phyloP scores from a whole-genome alignment of 2,797 vertebrate genomes.

The Emys orbicularis region DNA sequence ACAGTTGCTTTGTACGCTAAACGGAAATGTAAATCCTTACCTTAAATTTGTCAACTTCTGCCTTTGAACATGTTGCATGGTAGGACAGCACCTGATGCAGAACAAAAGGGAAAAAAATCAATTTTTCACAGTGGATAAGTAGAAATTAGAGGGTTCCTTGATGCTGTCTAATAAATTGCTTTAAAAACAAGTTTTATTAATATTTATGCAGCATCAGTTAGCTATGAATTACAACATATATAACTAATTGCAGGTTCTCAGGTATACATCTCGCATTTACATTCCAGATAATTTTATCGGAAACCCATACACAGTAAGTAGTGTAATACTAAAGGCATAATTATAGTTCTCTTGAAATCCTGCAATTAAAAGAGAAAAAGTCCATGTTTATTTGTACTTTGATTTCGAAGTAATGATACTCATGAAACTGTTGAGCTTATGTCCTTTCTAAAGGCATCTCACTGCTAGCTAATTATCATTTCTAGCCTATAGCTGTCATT shows the following conservation, averaged over 20 bases:
- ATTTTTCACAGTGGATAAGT: constrained; percentile 32
- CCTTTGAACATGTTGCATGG: constrained; percentile 98
- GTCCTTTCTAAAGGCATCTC: background rate
- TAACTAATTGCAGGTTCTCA: constrained; percentile 23
- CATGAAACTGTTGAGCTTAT: background rate
- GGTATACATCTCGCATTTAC: constrained; percentile 13
- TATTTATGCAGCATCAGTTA: constrained; percentile 23
- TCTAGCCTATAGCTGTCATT: background rate
- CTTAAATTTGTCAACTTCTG: constrained; percentile 99
- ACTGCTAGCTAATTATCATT: background rate
- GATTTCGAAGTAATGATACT: constrained; percentile 23
- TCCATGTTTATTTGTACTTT: background rate
- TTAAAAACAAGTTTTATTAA: constrained; percentile 54
- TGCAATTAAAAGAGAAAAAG: constrained; percentile 4
- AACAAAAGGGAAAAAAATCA: constrained; percentile 48
- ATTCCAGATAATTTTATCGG: constrained; percentile 10
- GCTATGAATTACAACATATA: constrained; percentile 33
- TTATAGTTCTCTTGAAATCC: constrained; percentile 9
- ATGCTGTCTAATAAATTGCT: constrained; percentile 5
- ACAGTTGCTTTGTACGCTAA: constrained; percentile 6
- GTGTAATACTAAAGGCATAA: constrained; percentile 23
- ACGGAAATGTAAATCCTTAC: constrained; percentile 80
- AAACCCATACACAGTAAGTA: constrained; percentile 3
- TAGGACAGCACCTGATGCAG: constrained; percentile 94
- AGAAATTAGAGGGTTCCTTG: background rate